Conservation (phyloP, 2,797 vertebrate species). For the Arnoldichthys spilopterus region DNA sequence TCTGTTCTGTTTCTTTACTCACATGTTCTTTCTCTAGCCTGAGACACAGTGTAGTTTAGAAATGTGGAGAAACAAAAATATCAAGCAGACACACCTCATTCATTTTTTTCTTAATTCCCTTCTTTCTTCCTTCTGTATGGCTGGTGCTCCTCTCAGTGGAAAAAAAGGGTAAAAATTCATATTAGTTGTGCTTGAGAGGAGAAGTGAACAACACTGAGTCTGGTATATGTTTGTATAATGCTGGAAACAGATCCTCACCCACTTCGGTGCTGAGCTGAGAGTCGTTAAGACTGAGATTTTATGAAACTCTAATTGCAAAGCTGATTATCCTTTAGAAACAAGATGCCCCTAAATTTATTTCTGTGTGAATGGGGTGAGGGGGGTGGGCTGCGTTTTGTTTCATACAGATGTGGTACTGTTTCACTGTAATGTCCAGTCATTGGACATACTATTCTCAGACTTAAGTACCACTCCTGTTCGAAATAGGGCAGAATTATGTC, state of each 20-base stretch:
- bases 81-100: background rate
- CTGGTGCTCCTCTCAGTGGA: constrained; percentile 2
- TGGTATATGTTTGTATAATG: background rate
- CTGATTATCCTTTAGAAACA: constrained; percentile 35
- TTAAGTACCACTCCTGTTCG: background rate
- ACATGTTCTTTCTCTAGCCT: constrained; percentile 20
- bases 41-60: constrained; percentile 40
- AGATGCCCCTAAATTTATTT: constrained; percentile 26
- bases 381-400: background rate
- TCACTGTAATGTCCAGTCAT: background rate
- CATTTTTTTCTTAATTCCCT: background rate
- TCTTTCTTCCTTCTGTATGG: background rate
- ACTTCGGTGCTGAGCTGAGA: background rate
- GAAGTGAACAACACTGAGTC: constrained; percentile 64
- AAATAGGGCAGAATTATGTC: background rate
- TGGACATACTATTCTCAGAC: background rate
- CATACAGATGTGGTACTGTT: background rate
- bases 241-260: constrained; percentile 19
- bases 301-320: constrained; percentile 31
- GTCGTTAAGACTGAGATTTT: constrained; percentile 32
- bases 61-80: constrained; percentile 46
- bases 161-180: constrained; percentile 35
- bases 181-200: constrained; percentile 70
- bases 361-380: background rate
- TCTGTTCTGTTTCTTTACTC: constrained; percentile 48